Conservation (phyloP, 2,888 invertebrate species). For the Agrypnus murinus region DNA sequence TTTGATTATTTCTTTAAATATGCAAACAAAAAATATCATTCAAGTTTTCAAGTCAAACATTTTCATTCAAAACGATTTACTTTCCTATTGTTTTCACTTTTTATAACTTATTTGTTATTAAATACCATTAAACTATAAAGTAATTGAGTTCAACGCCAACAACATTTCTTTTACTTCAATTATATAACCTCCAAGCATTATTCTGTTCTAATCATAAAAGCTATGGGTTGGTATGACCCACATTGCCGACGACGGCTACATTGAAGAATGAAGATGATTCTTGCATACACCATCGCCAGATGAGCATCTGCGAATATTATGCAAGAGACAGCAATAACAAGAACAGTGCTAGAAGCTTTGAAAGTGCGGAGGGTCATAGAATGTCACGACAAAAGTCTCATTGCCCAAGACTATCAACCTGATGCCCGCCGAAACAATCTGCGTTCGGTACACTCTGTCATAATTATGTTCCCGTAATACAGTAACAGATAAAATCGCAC, state of each 20-base stretch:
- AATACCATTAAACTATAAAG: too few relatives aligned
- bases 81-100: too few relatives aligned
- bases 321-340: conserved; percentile 41
- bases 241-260: conserved; percentile 13
- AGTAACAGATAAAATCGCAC: conserved; percentile 18
- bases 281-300: conserved; percentile 37
- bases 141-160: too few relatives aligned
- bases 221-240: conserved; percentile 36
- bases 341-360: conserved; percentile 41
- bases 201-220: conserved; percentile 29
- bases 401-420: conserved; percentile 47
- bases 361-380: conserved; percentile 56
- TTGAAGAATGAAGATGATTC: conserved; percentile 23
- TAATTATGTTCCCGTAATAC: conserved; percentile 18
- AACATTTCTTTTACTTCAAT: neutral
- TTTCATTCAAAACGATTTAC: too few relatives aligned
- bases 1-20: too few relatives aligned
- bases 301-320: conserved; percentile 39
- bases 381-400: conserved; percentile 49
- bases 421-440: conserved; percentile 38
- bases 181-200: conserved; percentile 13
- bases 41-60: too few relatives aligned
- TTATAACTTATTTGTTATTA: too few relatives aligned
- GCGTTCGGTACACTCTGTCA: conserved; percentile 3
- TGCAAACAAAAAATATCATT: too few relatives aligned